These are phyloP conservation scores for Spermophilus dauricus DNA, from an alignment of 2,113 vertebrate species.

Conservation along the genomic window DNA sequence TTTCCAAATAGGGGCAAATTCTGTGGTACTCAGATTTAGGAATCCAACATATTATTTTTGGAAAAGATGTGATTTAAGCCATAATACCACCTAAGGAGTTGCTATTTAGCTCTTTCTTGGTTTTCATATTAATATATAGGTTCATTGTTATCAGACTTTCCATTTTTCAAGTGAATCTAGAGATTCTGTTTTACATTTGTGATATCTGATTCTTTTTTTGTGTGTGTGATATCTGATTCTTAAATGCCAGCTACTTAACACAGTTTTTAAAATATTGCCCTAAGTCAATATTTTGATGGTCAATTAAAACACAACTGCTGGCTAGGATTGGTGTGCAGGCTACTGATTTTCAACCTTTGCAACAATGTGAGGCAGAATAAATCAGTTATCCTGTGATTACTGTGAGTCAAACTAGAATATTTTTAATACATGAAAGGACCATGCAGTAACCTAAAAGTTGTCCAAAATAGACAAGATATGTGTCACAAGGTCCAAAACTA, in stretches of 20 bases:
- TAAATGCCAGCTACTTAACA: neutral
- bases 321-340: rapidly evolving
- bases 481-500: neutral
- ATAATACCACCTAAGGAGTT: neutral
- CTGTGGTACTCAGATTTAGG: neutral
- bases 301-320: neutral
- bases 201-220: neutral
- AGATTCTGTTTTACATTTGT: neutral
- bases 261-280: neutral
- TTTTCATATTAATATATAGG: neutral
- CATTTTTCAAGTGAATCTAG: neutral
- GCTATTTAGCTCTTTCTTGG: neutral
- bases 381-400: neutral
- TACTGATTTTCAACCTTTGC: neutral
- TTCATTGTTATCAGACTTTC: neutral
- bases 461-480: neutral
- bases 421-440: neutral
- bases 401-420: neutral
- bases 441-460: neutral
- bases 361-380: neutral
- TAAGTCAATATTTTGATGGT: neutral
- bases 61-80: neutral
- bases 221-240: neutral
- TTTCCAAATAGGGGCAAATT: neutral
- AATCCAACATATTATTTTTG: neutral